Evolutionary conservation across 2,113 vertebrate genomes (phyloP).

Genomic region (Lipotes vexillifer): DNA sequence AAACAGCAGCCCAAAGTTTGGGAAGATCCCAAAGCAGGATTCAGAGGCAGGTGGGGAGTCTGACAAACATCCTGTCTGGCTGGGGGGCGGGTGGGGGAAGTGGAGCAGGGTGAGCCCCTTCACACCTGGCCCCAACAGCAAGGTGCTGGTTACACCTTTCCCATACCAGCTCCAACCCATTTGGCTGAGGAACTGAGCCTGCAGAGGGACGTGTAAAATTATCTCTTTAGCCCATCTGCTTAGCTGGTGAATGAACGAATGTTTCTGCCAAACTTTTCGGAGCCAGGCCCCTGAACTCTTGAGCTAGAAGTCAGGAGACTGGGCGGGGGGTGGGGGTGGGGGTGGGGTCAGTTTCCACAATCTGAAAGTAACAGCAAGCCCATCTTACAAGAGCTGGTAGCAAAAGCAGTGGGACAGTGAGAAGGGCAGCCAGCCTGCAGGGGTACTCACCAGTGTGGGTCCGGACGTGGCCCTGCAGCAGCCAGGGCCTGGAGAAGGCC

Average conservation of each 20-base stretch:
- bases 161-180: neutral
- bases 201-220: neutral
- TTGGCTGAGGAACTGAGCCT: neutral
- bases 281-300: neutral
- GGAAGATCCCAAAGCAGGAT: neutral
- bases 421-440: neutral
- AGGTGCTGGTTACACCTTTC: slow-evolving; percentile 15
- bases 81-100: slow-evolving; percentile 33
- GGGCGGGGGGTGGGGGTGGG: neutral
- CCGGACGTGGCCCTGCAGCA: slow-evolving; percentile 96
- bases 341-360: neutral
- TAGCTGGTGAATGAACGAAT: neutral
- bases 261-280: neutral
- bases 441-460: slow-evolving; percentile 92
- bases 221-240: neutral
- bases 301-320: neutral
- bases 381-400: neutral
- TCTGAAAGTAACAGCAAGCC: neutral
- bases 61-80: neutral
- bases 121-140: neutral
- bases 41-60: neutral
- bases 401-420: rapidly evolving
- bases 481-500: slow-evolving; percentile 97
- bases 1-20: neutral
- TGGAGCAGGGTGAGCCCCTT: neutral